Percentiles rank a stretch among this genome's conserved stretches.
phyloP scores from a whole-genome alignment of 2,797 vertebrate genomes.

The Manis javanica region DNA sequence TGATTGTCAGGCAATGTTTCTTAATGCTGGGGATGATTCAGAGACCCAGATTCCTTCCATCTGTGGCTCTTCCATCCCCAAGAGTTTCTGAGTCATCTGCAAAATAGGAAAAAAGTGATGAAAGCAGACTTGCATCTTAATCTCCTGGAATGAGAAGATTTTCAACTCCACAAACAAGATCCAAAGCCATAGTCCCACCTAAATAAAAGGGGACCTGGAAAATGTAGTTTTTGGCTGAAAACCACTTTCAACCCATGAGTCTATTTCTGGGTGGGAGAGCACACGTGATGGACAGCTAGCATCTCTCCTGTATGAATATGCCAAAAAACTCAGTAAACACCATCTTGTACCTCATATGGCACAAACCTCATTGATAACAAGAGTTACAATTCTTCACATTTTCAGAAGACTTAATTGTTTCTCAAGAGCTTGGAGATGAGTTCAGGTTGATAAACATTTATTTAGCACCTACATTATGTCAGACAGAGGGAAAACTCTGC shows the following conservation, averaged over 20 bases:
- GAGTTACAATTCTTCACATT: background rate
- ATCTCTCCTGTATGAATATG: too few relatives aligned
- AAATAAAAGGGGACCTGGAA: background rate
- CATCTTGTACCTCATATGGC: fast-evolving
- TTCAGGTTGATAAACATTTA: background rate
- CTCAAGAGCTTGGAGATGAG: background rate
- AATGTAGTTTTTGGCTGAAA: background rate
- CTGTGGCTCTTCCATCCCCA: background rate
- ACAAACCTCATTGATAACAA: background rate
- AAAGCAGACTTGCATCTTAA: background rate
- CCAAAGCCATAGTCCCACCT: background rate
- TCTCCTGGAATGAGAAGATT: background rate
- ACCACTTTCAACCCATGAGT: background rate
- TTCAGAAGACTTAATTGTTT: background rate
- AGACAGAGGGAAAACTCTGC: background rate
- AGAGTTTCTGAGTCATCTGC: background rate
- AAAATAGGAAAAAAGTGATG: background rate
- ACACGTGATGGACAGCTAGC: fast-evolving
- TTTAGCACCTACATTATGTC: background rate
- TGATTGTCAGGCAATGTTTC: background rate
- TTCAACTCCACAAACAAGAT: background rate
- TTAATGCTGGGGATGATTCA: background rate
- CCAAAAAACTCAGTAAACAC: background rate
- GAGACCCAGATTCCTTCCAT: background rate
- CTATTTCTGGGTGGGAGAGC: background rate